Percentiles rank a stretch among this genome's conserved stretches.
These are phyloP conservation scores for Stomatorhinus ivindoensis DNA, from an alignment of 2,113 vertebrate species.

Conservation along the genomic window DNA sequence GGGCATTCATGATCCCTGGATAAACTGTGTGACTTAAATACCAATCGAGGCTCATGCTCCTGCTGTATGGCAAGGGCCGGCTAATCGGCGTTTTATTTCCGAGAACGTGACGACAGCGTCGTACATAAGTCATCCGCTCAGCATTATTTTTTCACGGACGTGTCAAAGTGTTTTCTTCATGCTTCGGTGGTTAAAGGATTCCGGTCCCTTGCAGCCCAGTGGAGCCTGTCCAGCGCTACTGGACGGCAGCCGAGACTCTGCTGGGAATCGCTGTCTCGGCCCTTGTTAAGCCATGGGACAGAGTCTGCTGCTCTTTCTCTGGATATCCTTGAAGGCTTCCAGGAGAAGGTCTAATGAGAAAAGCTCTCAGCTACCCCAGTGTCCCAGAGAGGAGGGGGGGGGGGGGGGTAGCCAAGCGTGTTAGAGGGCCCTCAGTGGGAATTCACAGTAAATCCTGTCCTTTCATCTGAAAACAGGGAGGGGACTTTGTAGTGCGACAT, in stretches of 20 bases:
- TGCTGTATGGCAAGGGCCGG: neutral
- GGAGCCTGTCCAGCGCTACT: neutral
- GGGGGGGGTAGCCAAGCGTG: neutral
- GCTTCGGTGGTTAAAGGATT: neutral
- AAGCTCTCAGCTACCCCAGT: neutral
- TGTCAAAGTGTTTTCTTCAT: neutral
- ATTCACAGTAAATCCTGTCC: neutral
- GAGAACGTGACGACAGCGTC: neutral
- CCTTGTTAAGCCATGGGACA: neutral
- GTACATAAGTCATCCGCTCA: neutral
- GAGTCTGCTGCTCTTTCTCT: neutral
- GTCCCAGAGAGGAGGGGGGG: neutral
- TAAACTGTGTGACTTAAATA: neutral
- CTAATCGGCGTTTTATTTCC: neutral
- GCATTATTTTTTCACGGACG: neutral
- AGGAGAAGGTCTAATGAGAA: constrained; percentile 13
- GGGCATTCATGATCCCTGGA: neutral
- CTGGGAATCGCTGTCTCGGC: neutral
- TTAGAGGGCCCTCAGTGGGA: neutral
- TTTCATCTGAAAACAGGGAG: neutral
- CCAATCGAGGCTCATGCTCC: neutral
- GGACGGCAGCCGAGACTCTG: neutral
- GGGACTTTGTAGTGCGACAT: neutral
- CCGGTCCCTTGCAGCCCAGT: neutral
- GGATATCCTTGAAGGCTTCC: neutral